A percentile compares a stretch with the other conserved stretches of the same genome.
phyloP scores from a whole-genome alignment of 2,888 invertebrate genomes.

The Notocelia uddmanniana region DNA sequence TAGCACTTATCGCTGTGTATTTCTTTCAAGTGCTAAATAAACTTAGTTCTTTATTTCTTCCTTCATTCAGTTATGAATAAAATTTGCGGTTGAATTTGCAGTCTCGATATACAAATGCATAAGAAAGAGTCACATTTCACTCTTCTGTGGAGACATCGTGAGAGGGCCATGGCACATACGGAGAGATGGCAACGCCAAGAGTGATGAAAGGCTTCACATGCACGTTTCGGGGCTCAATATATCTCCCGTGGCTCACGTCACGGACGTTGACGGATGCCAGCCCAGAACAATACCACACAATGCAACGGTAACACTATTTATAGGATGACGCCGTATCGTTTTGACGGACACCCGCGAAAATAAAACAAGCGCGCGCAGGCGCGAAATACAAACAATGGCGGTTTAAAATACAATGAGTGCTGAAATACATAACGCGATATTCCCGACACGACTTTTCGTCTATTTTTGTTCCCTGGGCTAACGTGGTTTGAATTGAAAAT shows the following conservation, averaged over 20 bases:
- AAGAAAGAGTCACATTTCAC: constrained; percentile 6
- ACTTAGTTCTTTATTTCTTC: no score
- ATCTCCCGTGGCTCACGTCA: constrained; percentile 26
- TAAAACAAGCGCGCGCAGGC: constrained; percentile 66
- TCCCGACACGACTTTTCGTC: constrained; percentile 84
- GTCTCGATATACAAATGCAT: background rate
- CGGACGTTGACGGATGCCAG: constrained; percentile 52
- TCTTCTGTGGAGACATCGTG: background rate
- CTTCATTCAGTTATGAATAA: background rate
- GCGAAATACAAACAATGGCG: constrained; percentile 83
- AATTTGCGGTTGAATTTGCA: background rate
- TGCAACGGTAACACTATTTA: constrained; percentile 56
- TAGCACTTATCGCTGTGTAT: no score
- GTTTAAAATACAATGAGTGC: constrained; percentile 84
- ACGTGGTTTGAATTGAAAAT: constrained; percentile 79
- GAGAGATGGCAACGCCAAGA: constrained; percentile 6
- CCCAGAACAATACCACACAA: constrained; percentile 49
- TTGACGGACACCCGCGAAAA: constrained; percentile 60
- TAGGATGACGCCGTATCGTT: constrained; percentile 52
- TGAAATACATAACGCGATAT: constrained; percentile 80
- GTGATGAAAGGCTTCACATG: constrained; percentile 5
- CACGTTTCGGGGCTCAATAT: constrained; percentile 22
- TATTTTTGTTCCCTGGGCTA: constrained; percentile 72
- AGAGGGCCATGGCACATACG: background rate
- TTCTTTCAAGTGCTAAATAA: no score